Evolutionary conservation across 2,797 vertebrate genomes (phyloP).

Genomic region (Sebastes flavidus): DNA sequence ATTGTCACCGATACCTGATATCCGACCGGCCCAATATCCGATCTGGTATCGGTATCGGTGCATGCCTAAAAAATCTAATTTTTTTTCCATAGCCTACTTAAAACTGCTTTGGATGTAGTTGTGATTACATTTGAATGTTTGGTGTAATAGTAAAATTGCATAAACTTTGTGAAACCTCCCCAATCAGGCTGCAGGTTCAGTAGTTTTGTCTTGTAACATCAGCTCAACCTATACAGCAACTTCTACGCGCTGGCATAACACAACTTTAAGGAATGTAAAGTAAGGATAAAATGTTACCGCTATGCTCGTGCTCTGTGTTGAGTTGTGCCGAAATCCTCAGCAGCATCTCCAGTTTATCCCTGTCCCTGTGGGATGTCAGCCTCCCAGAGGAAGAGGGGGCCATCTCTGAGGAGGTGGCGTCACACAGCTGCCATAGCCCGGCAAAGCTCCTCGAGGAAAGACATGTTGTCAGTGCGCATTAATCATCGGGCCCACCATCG

Average conservation of each 20-base stretch:
- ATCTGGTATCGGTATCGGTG: too few relatives aligned
- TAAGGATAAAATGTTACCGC: neutral
- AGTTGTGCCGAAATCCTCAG: slow-evolving; percentile 30
- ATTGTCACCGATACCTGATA: too few relatives aligned
- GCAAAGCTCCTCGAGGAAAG: slow-evolving; percentile 80
- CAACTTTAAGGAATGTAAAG: neutral
- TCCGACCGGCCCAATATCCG: too few relatives aligned
- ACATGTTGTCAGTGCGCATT: slow-evolving; percentile 83
- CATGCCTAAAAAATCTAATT: too few relatives aligned
- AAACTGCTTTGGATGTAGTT: neutral
- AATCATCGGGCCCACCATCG: slow-evolving; percentile 76
- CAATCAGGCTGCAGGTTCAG: neutral
- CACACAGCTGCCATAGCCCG: slow-evolving; percentile 74
- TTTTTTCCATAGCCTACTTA: neutral
- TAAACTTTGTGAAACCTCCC: neutral
- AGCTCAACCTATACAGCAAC: neutral
- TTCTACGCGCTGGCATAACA: too few relatives aligned
- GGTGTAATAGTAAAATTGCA: neutral
- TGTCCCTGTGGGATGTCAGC: slow-evolving; percentile 64
- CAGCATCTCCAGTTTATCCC: slow-evolving; percentile 60
- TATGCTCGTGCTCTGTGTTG: slow-evolving; percentile 1
- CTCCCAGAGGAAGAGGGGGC: slow-evolving; percentile 54
- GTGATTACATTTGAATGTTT: neutral
- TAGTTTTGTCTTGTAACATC: neutral
- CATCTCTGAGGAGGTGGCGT: slow-evolving; percentile 71